A percentile compares a stretch with the other conserved stretches of the same genome.
These are phyloP conservation scores for Pelosia muscerda DNA, from an alignment of 2,888 invertebrate species.

Conservation along the genomic window DNA sequence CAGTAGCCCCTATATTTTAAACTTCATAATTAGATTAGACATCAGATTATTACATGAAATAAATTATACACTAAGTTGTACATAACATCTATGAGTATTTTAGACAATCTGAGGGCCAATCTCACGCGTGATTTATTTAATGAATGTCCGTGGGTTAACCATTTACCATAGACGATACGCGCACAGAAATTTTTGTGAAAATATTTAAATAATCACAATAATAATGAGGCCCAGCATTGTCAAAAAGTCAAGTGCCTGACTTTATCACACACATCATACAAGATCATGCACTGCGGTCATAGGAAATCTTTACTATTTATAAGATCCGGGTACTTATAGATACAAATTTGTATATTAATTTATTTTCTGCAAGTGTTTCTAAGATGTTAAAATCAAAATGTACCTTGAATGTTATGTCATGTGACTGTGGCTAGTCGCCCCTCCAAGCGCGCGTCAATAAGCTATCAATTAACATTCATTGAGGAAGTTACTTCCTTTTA, in stretches of 20 bases:
- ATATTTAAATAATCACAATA: neutral
- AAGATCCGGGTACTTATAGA: neutral
- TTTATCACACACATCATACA: neutral
- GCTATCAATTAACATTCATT: constrained; percentile 31
- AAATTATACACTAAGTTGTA: too few species aligned
- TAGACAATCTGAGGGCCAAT: too few species aligned
- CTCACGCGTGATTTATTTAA: neutral
- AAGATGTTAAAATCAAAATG: constrained; percentile 43
- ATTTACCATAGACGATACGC: neutral
- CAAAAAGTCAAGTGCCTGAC: constrained; percentile 4
- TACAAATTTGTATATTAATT: constrained; percentile 18
- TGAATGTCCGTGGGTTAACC: neutral
- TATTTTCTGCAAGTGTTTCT: constrained; percentile 32
- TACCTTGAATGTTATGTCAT: constrained; percentile 68
- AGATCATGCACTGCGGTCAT: neutral
- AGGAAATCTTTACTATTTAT: constrained; percentile 7
- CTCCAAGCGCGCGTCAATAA: constrained; percentile 25
- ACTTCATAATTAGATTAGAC: too few species aligned
- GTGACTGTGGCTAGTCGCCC: constrained; percentile 51
- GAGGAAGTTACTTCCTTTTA: constrained; percentile 35
- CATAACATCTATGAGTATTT: too few species aligned
- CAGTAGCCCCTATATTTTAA: too few species aligned
- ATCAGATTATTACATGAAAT: too few species aligned
- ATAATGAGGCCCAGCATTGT: neutral
- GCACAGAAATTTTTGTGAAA: neutral